These are phyloP conservation scores for Antitype chi DNA, from an alignment of 2,888 invertebrate genomes.

Conservation along the genomic window DNA sequence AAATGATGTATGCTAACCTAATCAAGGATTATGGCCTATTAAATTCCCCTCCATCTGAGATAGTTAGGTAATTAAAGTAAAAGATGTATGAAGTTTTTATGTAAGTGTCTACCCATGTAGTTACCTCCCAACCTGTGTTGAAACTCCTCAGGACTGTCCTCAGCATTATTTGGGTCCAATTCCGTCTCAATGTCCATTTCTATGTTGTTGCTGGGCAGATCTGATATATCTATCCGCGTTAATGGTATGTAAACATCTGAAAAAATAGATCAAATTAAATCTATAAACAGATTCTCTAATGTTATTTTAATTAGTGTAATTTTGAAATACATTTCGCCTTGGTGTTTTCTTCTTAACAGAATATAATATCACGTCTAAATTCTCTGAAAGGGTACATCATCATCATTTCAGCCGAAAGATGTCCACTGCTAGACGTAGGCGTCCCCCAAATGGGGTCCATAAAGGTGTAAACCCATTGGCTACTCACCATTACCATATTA, in stretches of 20 bases:
- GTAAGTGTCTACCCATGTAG: constrained; percentile 4
- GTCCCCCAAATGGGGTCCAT: too few relatives aligned
- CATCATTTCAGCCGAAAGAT: too few relatives aligned
- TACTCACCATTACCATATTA: too few relatives aligned
- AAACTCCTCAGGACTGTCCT: constrained; percentile 73
- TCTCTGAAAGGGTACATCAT: too few relatives aligned
- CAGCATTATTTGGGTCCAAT: constrained; percentile 58
- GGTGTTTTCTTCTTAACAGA: too few relatives aligned
- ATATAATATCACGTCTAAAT: neutral
- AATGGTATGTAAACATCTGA: constrained; percentile 86
- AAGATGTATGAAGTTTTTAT: neutral
- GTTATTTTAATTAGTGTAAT: neutral
- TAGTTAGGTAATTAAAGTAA: neutral
- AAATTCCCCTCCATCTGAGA: neutral
- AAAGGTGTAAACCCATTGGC: too few relatives aligned
- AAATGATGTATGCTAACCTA: neutral
- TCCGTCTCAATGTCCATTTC: constrained; percentile 69
- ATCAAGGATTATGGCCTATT: neutral
- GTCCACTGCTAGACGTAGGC: too few relatives aligned
- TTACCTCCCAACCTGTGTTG: constrained; percentile 72
- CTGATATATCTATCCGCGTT: constrained; percentile 81
- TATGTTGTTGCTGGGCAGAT: constrained; percentile 69
- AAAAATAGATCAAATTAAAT: constrained; percentile 50
- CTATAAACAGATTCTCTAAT: too few relatives aligned
- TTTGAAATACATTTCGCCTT: neutral